Base-by-base conservation (phyloP, 2,797 vertebrate genomes). In the Spinibarbus caldwelli region DNA sequence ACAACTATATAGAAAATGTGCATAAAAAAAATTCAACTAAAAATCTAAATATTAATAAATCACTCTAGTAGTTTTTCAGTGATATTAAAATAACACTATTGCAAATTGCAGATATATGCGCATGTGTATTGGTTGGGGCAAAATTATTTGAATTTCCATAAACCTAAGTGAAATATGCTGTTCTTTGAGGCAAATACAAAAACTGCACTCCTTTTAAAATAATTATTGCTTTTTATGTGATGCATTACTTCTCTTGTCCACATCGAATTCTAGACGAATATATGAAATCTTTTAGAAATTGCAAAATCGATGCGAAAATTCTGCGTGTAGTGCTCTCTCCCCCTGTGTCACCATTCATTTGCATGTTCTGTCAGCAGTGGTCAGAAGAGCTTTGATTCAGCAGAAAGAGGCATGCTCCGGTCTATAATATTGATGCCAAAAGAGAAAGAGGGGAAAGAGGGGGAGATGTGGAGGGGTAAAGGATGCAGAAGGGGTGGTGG, bases 321-420 rank as follows among this genome's bases (percentile, higher is more conserved):
- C 45, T 26, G 64, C n/a, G 12, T 68, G 26, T 15, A 34, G 52
- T 26, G 62, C n/a, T 29, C 45, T 62, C 68, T 66, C 10, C 73
- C 68, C 73, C 43, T 36, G 79, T 77, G 70, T 85, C 83, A 85
- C 70, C 26, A 43, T 72, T 86, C 88, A 91, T 93, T 89, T 92
- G 78, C 90, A 92, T 93, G 91, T 92, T 91, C 87, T 84, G 82
- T 89, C 90, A 89, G 84, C 87, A 84, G 77, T 85, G 88, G 89
- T 86, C 88, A 54, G 90, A 91, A 90, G 91, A 93, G 88, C 89
- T 94, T 92, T 93, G 94, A 95, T 95, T 93, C 93, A 95, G 94
- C 94, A 95, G 93, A 94, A 94, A 93, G 93, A 93, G 91, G 90
- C 92, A 59, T 36, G 82, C 91, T 89, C 87, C 90, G 75, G 92